Base-by-base conservation (phyloP, 2,888 invertebrate species). In the Tetheella fluctuosa region DNA sequence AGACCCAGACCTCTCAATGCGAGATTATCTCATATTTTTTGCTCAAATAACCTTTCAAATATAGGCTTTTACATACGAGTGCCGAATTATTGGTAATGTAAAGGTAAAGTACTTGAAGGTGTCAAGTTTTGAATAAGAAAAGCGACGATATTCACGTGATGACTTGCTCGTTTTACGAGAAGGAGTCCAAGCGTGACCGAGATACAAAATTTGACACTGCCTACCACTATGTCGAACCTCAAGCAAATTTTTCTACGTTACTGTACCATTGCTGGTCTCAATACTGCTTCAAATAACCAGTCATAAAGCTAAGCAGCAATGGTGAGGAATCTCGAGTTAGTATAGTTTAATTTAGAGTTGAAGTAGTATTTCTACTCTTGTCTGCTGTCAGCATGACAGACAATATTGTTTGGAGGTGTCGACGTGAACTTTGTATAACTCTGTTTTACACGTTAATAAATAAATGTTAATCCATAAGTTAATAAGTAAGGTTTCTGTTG, bases 61-160 rank as follows among this genome's bases (percentile, higher is more conserved):
- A 54, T 60, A 17, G 42, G 42, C 42, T 48, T 20, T 20, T 48
- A 20, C 20, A 20, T 1, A 8, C 10, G 20, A 48, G 20, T 20
- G 10, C 20, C 0, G 2, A 17, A 10, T 10, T 25, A 53, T 56
- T 58, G 58, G 25, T 52, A 37, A 52, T 53, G 53, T n/a, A 58
- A 60, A 62, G 65, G 67, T 68, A 65, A 65, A 64, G 66, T 68
- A 66, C 62, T 65, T 58, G 61, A 62, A 68, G 73, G 73, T 79
- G 77, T 77, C 79, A 77, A 71, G 73, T 77, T 74, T 73, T 77
- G 76, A 80, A 77, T 79, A 76, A 76, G 73, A 74, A 75, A 77
- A 64, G 69, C 63, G 62, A 62, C 67, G 72, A 70, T 67, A 72
- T 71, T 70, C 67, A 57, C 57, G 54, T 66, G 67, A 80, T 74